Base-by-base conservation (phyloP, 2,797 vertebrate species). In the Rachycentron canadum region DNA sequence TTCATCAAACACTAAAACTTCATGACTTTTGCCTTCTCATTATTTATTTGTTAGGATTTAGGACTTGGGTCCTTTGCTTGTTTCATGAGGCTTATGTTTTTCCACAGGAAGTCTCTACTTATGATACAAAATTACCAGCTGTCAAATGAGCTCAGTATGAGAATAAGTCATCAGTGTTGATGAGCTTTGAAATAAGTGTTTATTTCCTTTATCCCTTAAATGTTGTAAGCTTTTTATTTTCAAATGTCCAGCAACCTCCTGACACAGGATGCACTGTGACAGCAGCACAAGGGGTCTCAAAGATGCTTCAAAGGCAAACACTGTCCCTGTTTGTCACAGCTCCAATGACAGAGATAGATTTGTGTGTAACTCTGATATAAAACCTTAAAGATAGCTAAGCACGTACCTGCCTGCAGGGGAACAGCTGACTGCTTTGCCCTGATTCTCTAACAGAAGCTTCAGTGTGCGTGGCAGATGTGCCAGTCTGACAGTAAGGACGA, bases 401-500 rank as follows among this genome's bases (percentile, higher is more conserved):
- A 5, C 14, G 26, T 55, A 2, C 19, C 34, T 41, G 73, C 78
- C 86, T 77, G 0, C 72, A 58, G 79, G 85, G 72, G 38, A 68
- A 84, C 82, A 82, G 81, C 73, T 79, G 82, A 77, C 76, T 83
- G 78, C 71, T 78, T 76, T 68, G 75, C 79, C 73, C 78, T 62
- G 60, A 21, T 75, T 84, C 69, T 68, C 53, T 26, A 70, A 67
- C 76, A 67, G 76, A 52, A 64, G 63, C 57, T 55, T 71, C 60
- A 69, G 79, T 25, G 63, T 76, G 50, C 13, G 2, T 58, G 67
- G 84, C 82, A 91, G 84, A 81, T 86, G 86, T 69, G 70, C 62
- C 78, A 53, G 45, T 69, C 16, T 85, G 86, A 89, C 80, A 86
- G 77, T 62, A 28, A 88, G 56, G 62, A 47, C 66, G 65, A 88